Percentiles rank a stretch among this genome's conserved stretches.
Conservation (phyloP, 2,113 vertebrate species). For the Tetrao urogallus region DNA sequence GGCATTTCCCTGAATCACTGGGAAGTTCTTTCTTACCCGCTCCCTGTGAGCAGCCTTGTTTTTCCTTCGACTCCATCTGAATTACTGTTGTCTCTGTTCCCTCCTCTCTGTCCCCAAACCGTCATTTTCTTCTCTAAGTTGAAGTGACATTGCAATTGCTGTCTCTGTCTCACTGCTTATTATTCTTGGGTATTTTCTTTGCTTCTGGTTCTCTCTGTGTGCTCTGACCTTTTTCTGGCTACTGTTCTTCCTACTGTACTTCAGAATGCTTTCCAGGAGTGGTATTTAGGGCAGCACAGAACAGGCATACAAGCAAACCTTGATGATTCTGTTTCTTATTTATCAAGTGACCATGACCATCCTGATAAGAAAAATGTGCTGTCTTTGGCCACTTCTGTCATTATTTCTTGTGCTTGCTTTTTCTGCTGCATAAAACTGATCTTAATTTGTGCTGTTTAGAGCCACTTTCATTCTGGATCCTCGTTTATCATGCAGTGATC, state of each 20-base stretch:
- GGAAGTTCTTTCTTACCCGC: background rate
- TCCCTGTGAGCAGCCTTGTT: background rate
- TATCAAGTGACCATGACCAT: background rate
- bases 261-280: background rate
- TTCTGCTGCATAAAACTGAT: background rate
- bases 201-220: background rate
- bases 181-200: background rate
- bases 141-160: background rate
- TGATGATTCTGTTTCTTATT: background rate
- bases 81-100: background rate
- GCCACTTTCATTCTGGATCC: background rate
- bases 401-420: background rate
- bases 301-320: background rate
- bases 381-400: background rate
- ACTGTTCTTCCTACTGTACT: background rate
- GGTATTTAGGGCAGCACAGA: background rate
- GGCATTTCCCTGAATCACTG: background rate
- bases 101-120: background rate
- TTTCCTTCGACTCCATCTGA: background rate
- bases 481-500: background rate
- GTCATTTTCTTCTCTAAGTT: background rate
- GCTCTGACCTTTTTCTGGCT: background rate
- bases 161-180: background rate
- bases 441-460: background rate
- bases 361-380: rapidly evolving